Percentiles rank a stretch among this genome's conserved stretches.
Conservation (phyloP, 2,888 invertebrate species). For the Cylloceria caligata region DNA sequence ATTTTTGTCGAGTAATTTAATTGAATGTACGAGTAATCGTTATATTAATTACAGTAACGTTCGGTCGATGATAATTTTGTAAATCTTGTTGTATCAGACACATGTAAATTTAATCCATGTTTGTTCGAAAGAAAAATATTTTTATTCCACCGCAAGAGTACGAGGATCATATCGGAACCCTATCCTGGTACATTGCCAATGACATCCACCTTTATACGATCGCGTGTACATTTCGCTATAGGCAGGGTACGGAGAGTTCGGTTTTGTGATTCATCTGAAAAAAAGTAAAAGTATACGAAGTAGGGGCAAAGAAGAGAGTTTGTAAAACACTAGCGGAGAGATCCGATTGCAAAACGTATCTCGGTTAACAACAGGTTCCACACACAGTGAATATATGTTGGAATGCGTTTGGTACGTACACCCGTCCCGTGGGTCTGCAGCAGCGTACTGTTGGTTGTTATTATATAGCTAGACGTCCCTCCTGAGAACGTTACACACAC, state of each 20-base stretch:
- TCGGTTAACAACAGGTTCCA: slow-evolving; percentile 55
- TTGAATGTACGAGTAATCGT: too few relatives aligned
- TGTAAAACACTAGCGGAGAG: slow-evolving; percentile 47
- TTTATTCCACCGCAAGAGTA: background rate
- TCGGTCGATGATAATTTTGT: background rate
- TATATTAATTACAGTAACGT: background rate
- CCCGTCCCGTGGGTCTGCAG: slow-evolving; percentile 12
- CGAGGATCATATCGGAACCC: background rate
- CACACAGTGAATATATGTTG: slow-evolving; percentile 14
- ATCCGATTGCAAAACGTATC: slow-evolving; percentile 56
- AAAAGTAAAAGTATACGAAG: background rate
- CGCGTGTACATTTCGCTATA: background rate
- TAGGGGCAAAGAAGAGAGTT: background rate
- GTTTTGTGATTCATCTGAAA: slow-evolving; percentile 4
- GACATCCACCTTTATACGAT: background rate
- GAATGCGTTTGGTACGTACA: slow-evolving; percentile 41
- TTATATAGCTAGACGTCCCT: slow-evolving; percentile 28
- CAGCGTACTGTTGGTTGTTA: slow-evolving; percentile 21
- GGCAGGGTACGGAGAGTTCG: background rate
- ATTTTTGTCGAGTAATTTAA: background rate
- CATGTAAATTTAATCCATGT: background rate
- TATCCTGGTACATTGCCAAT: background rate
- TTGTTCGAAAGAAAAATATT: background rate
- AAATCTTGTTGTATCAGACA: background rate
- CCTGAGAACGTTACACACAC: background rate